Evolutionary conservation across 2,888 invertebrate genomes (phyloP), one percentile per base, ranked within the genome.

Genomic region (Euphydryas editha): DNA sequence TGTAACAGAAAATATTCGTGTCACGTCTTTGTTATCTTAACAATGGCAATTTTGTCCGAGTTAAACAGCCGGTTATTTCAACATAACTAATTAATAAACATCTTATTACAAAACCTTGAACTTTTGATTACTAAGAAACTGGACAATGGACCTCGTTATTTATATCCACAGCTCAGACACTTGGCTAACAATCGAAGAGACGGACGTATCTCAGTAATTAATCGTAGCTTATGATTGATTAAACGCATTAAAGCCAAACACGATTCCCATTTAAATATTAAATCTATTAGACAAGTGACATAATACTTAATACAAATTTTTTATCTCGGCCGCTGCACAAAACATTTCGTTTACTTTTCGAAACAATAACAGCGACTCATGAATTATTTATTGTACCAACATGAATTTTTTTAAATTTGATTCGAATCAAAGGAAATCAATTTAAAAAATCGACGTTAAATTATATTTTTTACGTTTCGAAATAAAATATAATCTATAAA

Each of bases 171-270:
- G 81, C 78, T 82, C 81, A 83, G 84, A 84, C 78, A 78, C 73
- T 74, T 74, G 73, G 75, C 70, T 70, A 80, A 86, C 86, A 85
- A 85, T 85, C 84, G 78, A 73, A 83, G 75, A 78, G 78, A 82
- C 80, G 81, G 80, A 86, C 88, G 80, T 92, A 92, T 92, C 92
- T 88, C 73, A 82, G 87, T 91, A 92, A 92, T 92, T 92, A 92
- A 92, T 92, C 92, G 91, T 87, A 80, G 79, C 83, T 84, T 87
- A 88, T 92, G 92, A 92, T 92, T 92, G 92, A 92, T 92, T 92
- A 90, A 92, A 87, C 82, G 86, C 91, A 92, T 92, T 91, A 90
- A 84, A 86, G 76, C 79, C 83, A 82, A 81, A 86, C 92, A 92
- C 91, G 92, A 91, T 82, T 88, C 83, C 82, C 79, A 91, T 92